Evolutionary conservation across 2,797 vertebrate genomes (phyloP).

Genomic region (Podargus strigoides): DNA sequence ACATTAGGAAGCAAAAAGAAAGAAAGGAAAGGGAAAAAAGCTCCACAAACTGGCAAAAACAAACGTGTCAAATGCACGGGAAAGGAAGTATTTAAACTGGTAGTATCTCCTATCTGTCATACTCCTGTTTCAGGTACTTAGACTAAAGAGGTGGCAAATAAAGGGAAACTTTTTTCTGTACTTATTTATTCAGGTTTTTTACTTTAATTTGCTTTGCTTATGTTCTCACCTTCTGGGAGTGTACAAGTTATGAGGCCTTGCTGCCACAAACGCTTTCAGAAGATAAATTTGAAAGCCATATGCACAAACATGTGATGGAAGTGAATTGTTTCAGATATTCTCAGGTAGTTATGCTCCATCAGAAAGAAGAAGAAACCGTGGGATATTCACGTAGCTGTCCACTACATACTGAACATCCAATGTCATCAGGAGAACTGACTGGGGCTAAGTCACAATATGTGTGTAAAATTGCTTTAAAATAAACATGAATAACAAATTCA

Average conservation of each 20-base stretch:
- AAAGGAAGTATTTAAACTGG: not conserved
- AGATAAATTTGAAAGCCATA: slow-evolving; percentile 24
- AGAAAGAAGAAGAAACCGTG: not conserved
- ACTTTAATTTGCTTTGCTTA: slow-evolving; percentile 5
- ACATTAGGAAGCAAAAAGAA: not conserved
- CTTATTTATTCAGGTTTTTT: not conserved
- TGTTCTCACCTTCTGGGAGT: slow-evolving; percentile 24
- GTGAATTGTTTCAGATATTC: not conserved
- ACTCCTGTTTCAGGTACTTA: not conserved
- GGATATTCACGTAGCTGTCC: not conserved
- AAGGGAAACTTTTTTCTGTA: not conserved
- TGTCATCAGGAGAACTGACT: not conserved
- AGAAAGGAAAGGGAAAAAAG: not conserved
- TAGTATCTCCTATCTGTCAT: not conserved
- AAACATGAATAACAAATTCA: slow-evolving; percentile 10
- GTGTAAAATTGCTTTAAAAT: not conserved
- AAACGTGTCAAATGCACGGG: not conserved
- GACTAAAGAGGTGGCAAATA: not conserved
- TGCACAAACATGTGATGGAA: not conserved
- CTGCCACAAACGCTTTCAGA: slow-evolving; percentile 20
- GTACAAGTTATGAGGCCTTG: not conserved
- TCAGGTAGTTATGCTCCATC: not conserved
- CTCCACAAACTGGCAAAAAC: not conserved
- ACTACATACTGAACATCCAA: not conserved
- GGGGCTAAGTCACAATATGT: not conserved